Conservation (phyloP, 2,888 invertebrate species). For the Mythimna ferrago region DNA sequence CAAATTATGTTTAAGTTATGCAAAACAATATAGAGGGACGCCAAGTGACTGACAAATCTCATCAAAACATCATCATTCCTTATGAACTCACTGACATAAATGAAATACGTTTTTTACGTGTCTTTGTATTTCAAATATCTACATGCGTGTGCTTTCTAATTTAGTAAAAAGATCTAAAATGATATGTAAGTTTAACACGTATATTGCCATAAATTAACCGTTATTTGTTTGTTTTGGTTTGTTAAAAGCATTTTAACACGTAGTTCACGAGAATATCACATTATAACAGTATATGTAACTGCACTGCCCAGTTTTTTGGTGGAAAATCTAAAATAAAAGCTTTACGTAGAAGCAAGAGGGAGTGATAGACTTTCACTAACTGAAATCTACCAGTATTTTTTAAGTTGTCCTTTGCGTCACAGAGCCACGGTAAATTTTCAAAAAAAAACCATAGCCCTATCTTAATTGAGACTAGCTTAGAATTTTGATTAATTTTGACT, state of each 20-base stretch:
- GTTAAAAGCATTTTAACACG: slow-evolving; percentile 9
- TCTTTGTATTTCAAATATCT: not conserved
- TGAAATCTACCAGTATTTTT: no score
- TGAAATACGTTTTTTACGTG: slow-evolving; percentile 29
- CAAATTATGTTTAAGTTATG: slow-evolving; percentile 56
- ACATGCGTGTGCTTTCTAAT: slow-evolving; percentile 6
- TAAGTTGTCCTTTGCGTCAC: no score
- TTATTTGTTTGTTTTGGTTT: not conserved
- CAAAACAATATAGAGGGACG: slow-evolving; percentile 40
- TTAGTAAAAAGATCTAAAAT: slow-evolving; percentile 25
- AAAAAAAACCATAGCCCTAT: no score
- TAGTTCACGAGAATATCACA: not conserved
- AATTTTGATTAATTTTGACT: not conserved
- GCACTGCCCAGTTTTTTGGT: no score
- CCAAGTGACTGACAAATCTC: slow-evolving; percentile 36
- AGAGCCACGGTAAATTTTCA: no score
- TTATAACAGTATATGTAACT: not conserved
- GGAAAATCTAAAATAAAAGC: no score
- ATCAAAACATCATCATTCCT: slow-evolving; percentile 24
- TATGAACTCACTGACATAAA: slow-evolving; percentile 18
- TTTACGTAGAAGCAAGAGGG: no score
- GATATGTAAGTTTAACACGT: slow-evolving; percentile 31
- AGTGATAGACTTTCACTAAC: no score
- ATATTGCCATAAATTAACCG: slow-evolving; percentile 15
- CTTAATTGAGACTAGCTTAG: not conserved